A percentile compares a stretch with the other conserved stretches of the same genome.
phyloP scores from a whole-genome alignment of 53 echinoderm and acorn worm species.

The Holothuria leucospilota region DNA sequence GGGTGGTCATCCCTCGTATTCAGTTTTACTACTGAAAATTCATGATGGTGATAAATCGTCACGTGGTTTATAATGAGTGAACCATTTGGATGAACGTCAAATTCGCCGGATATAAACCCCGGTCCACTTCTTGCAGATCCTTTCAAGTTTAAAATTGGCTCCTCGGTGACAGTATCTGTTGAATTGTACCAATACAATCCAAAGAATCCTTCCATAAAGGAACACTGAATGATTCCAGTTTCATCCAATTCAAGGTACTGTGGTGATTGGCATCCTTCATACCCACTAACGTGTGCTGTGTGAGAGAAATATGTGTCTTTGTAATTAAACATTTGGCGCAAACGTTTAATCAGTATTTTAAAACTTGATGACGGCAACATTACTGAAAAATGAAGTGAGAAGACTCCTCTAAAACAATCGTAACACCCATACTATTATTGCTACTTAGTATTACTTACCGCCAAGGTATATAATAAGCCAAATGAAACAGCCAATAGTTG shows the following conservation, averaged over 20 bases:
- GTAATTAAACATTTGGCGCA: too few species aligned
- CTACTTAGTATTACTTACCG: too few species aligned
- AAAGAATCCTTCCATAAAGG: background rate
- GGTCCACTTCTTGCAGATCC: background rate
- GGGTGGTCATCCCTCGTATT: background rate
- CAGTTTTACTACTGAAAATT: background rate
- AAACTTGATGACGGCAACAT: too few species aligned
- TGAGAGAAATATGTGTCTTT: too few species aligned
- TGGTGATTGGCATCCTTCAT: too few species aligned
- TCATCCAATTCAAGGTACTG: slow-evolving; percentile 17
- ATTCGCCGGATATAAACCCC: background rate
- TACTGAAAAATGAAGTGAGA: too few species aligned
- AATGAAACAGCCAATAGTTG: too few species aligned
- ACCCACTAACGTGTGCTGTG: too few species aligned
- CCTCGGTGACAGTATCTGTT: background rate
- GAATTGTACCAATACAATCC: slow-evolving; percentile 26
- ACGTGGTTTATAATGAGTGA: background rate
- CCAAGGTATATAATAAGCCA: too few species aligned
- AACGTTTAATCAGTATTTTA: too few species aligned
- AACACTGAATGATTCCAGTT: background rate
- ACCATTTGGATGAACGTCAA: background rate
- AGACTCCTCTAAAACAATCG: too few species aligned
- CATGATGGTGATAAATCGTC: background rate
- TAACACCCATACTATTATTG: too few species aligned
- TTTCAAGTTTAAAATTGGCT: slow-evolving; percentile 4